Evolutionary conservation across 2,888 invertebrate species (phyloP), one percentile per base, ranked within the genome.

Genomic region (Prosopocoilus inquinatus): DNA sequence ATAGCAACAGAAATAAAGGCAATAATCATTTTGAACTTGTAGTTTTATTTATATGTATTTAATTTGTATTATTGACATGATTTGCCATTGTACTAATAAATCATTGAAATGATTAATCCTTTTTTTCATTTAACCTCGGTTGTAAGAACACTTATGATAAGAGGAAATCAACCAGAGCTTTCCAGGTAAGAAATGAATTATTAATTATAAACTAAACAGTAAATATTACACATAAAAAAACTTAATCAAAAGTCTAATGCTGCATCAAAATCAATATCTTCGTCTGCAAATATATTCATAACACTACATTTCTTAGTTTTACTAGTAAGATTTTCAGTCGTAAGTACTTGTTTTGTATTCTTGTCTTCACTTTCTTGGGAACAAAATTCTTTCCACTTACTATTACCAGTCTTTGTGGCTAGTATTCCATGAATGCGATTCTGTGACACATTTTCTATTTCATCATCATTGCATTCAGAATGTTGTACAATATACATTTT

Each of bases 1-100:
- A 55, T 56, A 52, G 56, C 47, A 47, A 51, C 41, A 50, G 38
- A 55, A 56, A 56, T 56, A 56, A 56, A 56, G 56, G 56, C 56
- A 56, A 56, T 56, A 56, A 56, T 56, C 15, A 41, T 41, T 41
- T 41, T 41, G 9, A 41, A 13, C 12, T 11, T n/a, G 41, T 41
- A 28, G 20, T 41, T 41, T 41, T n/a, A 41, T 41, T 41, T 41
- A 9, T 15, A 13, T 3, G 20, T 12, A 36, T 36, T 36, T 36
- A 36, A 36, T 36, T 36, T 36, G 12, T 28, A 28, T 28, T 28
- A 28, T 3, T 7, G 5, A 28, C n/a, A 11, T 36, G 12, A 36
- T 36, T 36, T 36, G 12, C 36, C n/a, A 36, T 36, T 36, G 36
- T 36, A 36, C n/a, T 12, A 36, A 36, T 36, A 38, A 28, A 28